These are phyloP conservation scores for Trialeurodes vaporariorum DNA, from an alignment of 1,140 invertebrate genomes.

Conservation along the genomic window DNA sequence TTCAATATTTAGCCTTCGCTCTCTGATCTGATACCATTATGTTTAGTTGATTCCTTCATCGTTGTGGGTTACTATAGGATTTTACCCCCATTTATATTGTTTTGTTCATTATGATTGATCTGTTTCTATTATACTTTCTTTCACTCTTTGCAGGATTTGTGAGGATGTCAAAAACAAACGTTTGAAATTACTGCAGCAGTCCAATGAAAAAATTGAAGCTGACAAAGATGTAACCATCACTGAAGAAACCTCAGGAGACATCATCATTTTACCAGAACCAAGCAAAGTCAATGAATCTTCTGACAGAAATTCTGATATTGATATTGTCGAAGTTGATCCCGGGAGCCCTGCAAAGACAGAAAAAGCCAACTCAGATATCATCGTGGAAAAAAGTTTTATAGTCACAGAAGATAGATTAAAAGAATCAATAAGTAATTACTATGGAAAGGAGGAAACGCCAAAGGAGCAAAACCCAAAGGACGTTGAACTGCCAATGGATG, in stretches of 20 bases:
- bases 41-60: too few species aligned
- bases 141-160: background rate
- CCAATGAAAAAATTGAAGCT: background rate
- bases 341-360: slow-evolving; percentile 5
- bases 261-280: background rate
- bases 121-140: background rate
- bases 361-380: background rate
- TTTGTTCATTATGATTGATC: background rate
- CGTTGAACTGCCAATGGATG: background rate
- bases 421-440: slow-evolving; percentile 17
- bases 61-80: too few species aligned
- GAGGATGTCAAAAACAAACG: background rate
- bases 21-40: too few species aligned
- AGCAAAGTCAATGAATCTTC: background rate
- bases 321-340: slow-evolving; percentile 15
- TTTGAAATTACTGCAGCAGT: background rate
- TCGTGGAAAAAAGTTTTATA: background rate
- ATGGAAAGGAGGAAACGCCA: slow-evolving; percentile 12
- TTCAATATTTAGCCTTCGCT: too few species aligned
- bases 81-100: too few species aligned
- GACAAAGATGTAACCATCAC: background rate
- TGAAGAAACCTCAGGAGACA: background rate
- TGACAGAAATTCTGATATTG: slow-evolving; percentile 14
- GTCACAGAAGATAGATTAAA: slow-evolving; percentile 5
- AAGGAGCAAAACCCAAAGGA: background rate